Conservation (phyloP, 2,113 vertebrate species). For the Orycteropus afer region DNA sequence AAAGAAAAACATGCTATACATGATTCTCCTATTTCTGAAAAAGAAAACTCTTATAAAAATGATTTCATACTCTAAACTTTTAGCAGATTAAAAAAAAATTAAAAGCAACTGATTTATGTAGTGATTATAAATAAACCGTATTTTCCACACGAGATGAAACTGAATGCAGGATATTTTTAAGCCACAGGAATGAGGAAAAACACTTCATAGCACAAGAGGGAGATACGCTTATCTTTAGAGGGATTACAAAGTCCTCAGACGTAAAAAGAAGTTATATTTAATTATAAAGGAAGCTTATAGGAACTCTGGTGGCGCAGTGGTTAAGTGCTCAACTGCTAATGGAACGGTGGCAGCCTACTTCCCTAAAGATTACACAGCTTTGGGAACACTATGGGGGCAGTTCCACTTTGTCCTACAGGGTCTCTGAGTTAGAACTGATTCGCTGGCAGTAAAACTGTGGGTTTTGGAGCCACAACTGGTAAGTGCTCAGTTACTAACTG, state of each 20-base stretch:
- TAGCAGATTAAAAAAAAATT: neutral
- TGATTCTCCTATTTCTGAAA: constrained; percentile 8
- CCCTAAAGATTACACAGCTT: neutral
- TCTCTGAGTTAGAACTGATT: neutral
- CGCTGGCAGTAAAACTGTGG: too few species aligned
- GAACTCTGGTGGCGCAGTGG: neutral
- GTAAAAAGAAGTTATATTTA: neutral
- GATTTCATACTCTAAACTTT: neutral
- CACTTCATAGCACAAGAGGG: neutral
- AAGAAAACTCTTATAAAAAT: neutral
- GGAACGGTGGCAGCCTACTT: neutral
- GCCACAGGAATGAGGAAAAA: neutral
- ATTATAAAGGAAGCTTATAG: neutral
- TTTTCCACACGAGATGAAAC: neutral
- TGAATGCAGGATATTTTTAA: neutral
- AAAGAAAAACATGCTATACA: neutral
- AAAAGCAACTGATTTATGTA: neutral
- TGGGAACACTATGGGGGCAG: neutral
- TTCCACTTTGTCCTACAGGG: neutral
- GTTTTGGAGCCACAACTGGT: too few species aligned
- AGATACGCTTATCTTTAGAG: neutral
- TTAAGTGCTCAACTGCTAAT: neutral
- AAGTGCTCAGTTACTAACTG: too few species aligned
- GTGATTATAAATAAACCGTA: neutral
- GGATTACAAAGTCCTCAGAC: neutral